Percentiles rank a stretch among this genome's conserved stretches.
Conservation (phyloP, 1,140 invertebrate genomes). For the Drosophila leontia region DNA sequence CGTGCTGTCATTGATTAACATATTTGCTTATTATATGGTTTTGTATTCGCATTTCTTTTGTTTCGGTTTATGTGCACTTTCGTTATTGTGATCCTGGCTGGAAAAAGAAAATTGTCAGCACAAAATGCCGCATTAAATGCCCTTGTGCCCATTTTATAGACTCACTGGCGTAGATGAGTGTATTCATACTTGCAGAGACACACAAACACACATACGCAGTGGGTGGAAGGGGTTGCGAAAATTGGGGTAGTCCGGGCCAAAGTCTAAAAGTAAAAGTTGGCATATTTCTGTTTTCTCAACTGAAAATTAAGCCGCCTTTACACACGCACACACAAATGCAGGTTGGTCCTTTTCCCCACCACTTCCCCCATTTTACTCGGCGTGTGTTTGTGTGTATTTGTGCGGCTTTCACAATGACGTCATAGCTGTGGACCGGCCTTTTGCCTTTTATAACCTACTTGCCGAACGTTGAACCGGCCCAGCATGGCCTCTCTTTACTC, state of each 20-base stretch:
- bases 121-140: slow-evolving; percentile 58
- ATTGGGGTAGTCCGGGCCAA: slow-evolving; percentile 31
- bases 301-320: slow-evolving; percentile 56
- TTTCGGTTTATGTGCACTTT: slow-evolving; percentile 20
- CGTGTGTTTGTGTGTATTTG: slow-evolving; percentile 6
- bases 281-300: slow-evolving; percentile 57
- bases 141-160: slow-evolving; percentile 71
- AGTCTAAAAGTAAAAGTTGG: slow-evolving; percentile 60
- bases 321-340: slow-evolving; percentile 25
- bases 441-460: slow-evolving; percentile 72
- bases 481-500: neutral
- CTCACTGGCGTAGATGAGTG: slow-evolving; percentile 39
- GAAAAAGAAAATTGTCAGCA: slow-evolving; percentile 36
- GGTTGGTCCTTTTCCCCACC: slow-evolving; percentile 11
- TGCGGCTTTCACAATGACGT: slow-evolving; percentile 68
- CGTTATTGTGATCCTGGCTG: slow-evolving; percentile 27
- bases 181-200: slow-evolving; percentile 42
- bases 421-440: slow-evolving; percentile 63
- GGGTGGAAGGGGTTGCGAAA: slow-evolving; percentile 7
- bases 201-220: slow-evolving; percentile 13
- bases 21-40: slow-evolving; percentile 13
- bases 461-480: slow-evolving; percentile 69
- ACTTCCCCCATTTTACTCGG: neutral
- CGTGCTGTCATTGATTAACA: slow-evolving; percentile 5
- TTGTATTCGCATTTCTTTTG: slow-evolving; percentile 6